Percentiles rank a stretch among this genome's conserved stretches.
phyloP scores from a whole-genome alignment of 2,888 invertebrate species.

The Maniola hyperantus region DNA sequence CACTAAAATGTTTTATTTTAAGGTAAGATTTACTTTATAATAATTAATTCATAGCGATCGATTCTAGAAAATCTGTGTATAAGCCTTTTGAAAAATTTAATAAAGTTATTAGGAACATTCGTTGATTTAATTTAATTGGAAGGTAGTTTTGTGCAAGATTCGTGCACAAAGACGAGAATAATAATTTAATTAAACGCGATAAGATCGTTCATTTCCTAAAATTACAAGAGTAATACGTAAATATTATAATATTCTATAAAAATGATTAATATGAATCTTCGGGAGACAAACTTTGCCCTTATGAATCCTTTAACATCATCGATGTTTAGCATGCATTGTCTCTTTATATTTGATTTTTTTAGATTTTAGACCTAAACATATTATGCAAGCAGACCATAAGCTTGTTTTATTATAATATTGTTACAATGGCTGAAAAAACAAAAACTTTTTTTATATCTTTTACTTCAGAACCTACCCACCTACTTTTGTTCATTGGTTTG shows the following conservation, averaged over 20 bases:
- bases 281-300: no score
- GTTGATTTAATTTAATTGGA: not conserved
- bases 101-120: not conserved
- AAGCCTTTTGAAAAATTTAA: not conserved
- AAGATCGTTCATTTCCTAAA: not conserved
- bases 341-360: no score
- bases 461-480: no score
- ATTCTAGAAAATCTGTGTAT: not conserved
- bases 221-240: not conserved
- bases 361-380: no score
- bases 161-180: not conserved
- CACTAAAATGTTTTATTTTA: conserved; percentile 33
- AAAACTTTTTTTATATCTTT: no score
- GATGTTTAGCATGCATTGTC: no score
- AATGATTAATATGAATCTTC: no score
- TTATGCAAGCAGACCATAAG: no score
- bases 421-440: no score
- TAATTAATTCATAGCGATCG: not conserved
- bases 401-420: no score
- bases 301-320: no score
- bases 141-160: not conserved
- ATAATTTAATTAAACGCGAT: not conserved
- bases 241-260: not conserved
- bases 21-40: conserved; percentile 35
- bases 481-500: no score